Base-by-base conservation (phyloP, 2,888 invertebrate species). In the Coelinius sp. region DNA sequence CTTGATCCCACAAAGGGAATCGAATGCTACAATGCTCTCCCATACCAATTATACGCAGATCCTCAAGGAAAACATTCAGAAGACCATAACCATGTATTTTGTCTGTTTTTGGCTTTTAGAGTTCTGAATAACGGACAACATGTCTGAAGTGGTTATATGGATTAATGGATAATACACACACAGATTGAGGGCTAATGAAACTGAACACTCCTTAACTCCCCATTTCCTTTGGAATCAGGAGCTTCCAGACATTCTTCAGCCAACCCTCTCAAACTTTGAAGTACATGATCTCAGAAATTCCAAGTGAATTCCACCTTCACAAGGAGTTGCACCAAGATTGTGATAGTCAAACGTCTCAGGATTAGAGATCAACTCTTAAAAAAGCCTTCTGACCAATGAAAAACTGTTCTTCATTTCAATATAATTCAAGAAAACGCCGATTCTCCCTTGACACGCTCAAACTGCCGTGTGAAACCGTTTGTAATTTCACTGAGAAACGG, bases 1-100 rank as follows among this genome's bases (percentile, higher is more conserved):
- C 81, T 82, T 84, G 81, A 84, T 84, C 83, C 79, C 77, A 81
- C 81, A 82, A 81, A 82, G 81, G 81, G 80, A 81, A 80, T 76
- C 80, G 79, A 81, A 81, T 78, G 68, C 66, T 65, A 80, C 80
- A 77, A 79, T 79, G 79, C 75, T 74, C 71, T 79, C 78, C 80
- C 78, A 49, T n/a, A 73, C 81, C 81, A 83, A 83, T 83, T 83
- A 82, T 80, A 78, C 79, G 70, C 56, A 49, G 46, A 27, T 31
- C 27, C 31, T 46, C n/a, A 27, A 65, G 49, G 24, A 65, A 65
- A 65, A 65, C 5, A 27, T 10, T n/a, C 17, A 31, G 38, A 14
- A 25, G 12, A 22, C 25, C 12, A 64, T 41, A 22, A 44, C 44
- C 14, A 41, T 25, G 46, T 1, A 3, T 49, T 22, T 14, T 22